Base-by-base conservation (phyloP, 2,888 invertebrate species). In the Plebejus argus region DNA sequence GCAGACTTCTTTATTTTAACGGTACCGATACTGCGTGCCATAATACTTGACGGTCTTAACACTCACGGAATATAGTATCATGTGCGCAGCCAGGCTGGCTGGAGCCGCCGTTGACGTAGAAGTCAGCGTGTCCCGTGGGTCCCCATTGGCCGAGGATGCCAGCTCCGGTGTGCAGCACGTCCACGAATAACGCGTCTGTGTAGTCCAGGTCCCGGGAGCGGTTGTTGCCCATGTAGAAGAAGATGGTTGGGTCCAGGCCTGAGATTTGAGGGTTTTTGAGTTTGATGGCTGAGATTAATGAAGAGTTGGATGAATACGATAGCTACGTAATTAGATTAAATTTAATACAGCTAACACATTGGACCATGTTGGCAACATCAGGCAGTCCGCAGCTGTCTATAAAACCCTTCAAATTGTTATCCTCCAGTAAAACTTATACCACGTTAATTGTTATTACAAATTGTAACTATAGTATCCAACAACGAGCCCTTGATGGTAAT, bases 101-200 rank as follows among this genome's bases (percentile, higher is more conserved):
- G 53, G 97, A 97, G 35, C 98, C 97, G 0, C 98, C 98, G 85
- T 98, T 98, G 76, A 98, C 97, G 88, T 98, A 98, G 88, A 97
- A 98, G 88, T 98, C 98, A 0, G 97, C 98, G 86, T 98, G 98
- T 0, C 98, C 98, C 81, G 96, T 97, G 0, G 97, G 97, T 3
- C 98, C 97, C 97, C 98, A 98, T 85, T 98, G 98, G 0, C 98
- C 98, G 39, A 98, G 93, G 81, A 98, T 97, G 0, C 98, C 98
- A 0, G 98, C 98, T 0, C 97, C 98, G 0, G 98, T 98, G 87
- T 98, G 98, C 39, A 98, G 87, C 61, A 94, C 96, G 86, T 98
- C 98, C 72, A 98, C 97, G 84, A 98, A 98, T 83, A 97, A 95
- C 0, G 98, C 98, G 85, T 98, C 98, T 0, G 96, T 95, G 76